These are phyloP conservation scores for Apodemia mormo DNA, from an alignment of 2,888 invertebrate genomes.

Conservation along the genomic window DNA sequence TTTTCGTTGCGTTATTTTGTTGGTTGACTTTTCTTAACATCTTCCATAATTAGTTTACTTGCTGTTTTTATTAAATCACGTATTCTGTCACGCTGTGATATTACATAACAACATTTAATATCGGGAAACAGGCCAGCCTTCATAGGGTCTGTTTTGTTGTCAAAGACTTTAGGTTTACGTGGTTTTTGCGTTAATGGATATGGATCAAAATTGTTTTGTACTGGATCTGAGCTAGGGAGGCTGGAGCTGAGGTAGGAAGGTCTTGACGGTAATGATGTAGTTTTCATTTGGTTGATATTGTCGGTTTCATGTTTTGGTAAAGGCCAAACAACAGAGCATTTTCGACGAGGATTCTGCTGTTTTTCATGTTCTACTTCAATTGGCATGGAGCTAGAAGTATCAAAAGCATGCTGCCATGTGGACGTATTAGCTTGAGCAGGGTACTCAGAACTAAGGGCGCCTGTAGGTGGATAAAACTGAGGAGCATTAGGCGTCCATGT, in stretches of 20 bases:
- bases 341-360: neutral
- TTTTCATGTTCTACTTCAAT: neutral
- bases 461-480: neutral
- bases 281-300: neutral
- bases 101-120: neutral
- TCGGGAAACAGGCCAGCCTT: neutral
- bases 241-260: neutral
- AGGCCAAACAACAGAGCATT: conserved; percentile 6
- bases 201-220: neutral
- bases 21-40: neutral
- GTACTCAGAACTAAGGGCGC: neutral
- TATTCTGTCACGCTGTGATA: neutral
- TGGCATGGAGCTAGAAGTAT: neutral
- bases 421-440: neutral
- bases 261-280: neutral
- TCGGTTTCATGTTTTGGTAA: neutral
- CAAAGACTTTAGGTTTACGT: neutral
- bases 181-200: neutral
- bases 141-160: neutral
- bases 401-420: neutral
- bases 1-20: neutral
- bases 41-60: neutral
- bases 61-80: neutral
- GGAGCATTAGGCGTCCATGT: neutral
- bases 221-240: neutral